Conservation (phyloP, 2,113 vertebrate species). For the Tetrax tetrax region DNA sequence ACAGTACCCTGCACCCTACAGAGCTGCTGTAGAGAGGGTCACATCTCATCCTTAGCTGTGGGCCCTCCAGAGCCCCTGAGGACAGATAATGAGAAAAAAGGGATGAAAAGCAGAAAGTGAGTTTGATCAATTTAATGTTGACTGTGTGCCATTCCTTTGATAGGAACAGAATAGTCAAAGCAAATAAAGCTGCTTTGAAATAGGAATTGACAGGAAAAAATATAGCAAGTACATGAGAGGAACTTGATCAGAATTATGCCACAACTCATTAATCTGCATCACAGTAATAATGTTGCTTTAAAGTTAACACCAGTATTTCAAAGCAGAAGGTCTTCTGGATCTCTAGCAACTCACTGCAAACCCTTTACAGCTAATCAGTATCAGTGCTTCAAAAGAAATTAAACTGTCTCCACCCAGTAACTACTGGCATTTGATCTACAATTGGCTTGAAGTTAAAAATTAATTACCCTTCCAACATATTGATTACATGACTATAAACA, state of each 20-base stretch:
- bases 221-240: not conserved
- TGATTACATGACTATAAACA: conserved; percentile 83
- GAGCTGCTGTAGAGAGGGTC: not conserved
- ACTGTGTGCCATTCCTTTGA: conserved; percentile 42
- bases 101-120: conserved; percentile 27
- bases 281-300: conserved; percentile 43
- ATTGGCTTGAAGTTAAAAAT: conserved; percentile 81
- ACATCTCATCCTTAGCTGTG: not conserved
- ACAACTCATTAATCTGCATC: conserved; percentile 1
- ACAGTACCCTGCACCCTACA: not conserved
- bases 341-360: not conserved
- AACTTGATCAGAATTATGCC: conserved; percentile 39
- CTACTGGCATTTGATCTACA: conserved; percentile 77
- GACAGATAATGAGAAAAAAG: not conserved
- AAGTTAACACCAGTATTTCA: conserved; percentile 51
- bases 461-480: conserved; percentile 84
- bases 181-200: conserved; percentile 50
- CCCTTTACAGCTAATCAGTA: conserved; percentile 68
- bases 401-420: conserved; percentile 74
- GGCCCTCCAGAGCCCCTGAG: not conserved
- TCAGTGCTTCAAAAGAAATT: conserved; percentile 75
- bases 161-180: not conserved
- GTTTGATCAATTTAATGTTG: conserved; percentile 22
- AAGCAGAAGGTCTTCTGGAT: conserved; percentile 61
- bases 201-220: conserved; percentile 23